These are phyloP conservation scores for Deilephila porcellus DNA, from an alignment of 2,888 invertebrate genomes.

Conservation along the genomic window DNA sequence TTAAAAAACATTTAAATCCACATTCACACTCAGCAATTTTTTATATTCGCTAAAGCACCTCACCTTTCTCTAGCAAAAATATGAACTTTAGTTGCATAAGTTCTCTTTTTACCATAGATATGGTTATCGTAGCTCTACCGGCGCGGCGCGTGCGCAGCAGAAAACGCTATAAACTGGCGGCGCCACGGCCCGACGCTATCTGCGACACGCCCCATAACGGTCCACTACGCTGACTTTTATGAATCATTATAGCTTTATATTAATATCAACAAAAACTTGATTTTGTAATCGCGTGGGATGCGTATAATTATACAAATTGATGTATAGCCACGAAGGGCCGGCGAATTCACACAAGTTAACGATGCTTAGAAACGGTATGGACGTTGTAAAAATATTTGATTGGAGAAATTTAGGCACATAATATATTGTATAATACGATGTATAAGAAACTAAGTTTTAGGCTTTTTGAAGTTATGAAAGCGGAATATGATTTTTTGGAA, in stretches of 20 bases:
- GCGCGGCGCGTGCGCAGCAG: slow-evolving; percentile 34
- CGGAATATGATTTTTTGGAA: too few relatives aligned
- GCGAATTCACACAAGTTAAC: background rate
- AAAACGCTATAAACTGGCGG: slow-evolving; percentile 38
- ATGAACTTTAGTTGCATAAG: slow-evolving; percentile 27
- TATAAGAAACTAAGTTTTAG: too few relatives aligned
- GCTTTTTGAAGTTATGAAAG: too few relatives aligned
- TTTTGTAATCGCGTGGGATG: slow-evolving; percentile 22
- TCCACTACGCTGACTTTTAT: slow-evolving; percentile 10
- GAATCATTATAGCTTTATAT: slow-evolving; percentile 23
- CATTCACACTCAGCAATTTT: too few relatives aligned
- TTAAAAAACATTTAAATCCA: too few relatives aligned
- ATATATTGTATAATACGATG: too few relatives aligned
- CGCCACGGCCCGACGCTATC: slow-evolving; percentile 32
- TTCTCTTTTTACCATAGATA: slow-evolving; percentile 27
- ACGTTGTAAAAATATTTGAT: background rate
- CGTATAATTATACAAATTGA: slow-evolving; percentile 17
- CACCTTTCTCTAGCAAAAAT: slow-evolving; percentile 23
- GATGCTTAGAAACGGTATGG: background rate
- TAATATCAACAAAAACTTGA: slow-evolving; percentile 25
- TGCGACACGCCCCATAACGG: slow-evolving; percentile 24
- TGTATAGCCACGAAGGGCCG: background rate
- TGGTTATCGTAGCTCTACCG: slow-evolving; percentile 32
- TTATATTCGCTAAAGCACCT: too few relatives aligned
- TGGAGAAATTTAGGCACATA: too few relatives aligned